A percentile compares a stretch with the other conserved stretches of the same genome.
These are phyloP conservation scores for Drosophila nikananu DNA, from an alignment of 1,140 invertebrate species.

Conservation along the genomic window DNA sequence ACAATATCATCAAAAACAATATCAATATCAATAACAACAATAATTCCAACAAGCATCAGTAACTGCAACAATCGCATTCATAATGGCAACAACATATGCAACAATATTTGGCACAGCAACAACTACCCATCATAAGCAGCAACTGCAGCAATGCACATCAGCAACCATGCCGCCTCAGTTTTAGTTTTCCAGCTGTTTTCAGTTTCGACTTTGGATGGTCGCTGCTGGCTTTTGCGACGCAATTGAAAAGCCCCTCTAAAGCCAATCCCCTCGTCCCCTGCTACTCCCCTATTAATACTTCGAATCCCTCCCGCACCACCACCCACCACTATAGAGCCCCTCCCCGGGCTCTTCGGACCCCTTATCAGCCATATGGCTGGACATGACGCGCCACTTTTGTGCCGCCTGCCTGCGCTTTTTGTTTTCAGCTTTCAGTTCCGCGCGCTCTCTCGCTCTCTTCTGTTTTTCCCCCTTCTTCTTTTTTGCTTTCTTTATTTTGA, in stretches of 20 bases:
- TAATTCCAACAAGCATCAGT: background rate
- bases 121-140: background rate
- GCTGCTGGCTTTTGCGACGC: conserved; percentile 62
- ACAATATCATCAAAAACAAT: too few relatives aligned
- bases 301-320: background rate
- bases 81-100: background rate
- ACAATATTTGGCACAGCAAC: background rate
- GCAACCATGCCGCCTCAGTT: conserved; percentile 17
- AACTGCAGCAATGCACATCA: background rate
- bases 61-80: background rate
- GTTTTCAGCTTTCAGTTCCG: conserved; percentile 28
- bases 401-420: conserved; percentile 38
- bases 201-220: conserved; percentile 57
- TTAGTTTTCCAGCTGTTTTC: conserved; percentile 59
- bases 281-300: background rate
- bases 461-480: conserved; percentile 5
- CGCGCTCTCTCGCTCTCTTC: background rate
- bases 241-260: conserved; percentile 55
- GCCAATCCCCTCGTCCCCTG: background rate
- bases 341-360: background rate
- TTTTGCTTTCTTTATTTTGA: conserved; percentile 59
- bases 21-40: background rate
- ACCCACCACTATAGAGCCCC: background rate
- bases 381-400: conserved; percentile 82
- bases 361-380: conserved; percentile 15